phyloP scores from a whole-genome alignment of 2,113 vertebrate species.

The Lethenteron reissneri region DNA sequence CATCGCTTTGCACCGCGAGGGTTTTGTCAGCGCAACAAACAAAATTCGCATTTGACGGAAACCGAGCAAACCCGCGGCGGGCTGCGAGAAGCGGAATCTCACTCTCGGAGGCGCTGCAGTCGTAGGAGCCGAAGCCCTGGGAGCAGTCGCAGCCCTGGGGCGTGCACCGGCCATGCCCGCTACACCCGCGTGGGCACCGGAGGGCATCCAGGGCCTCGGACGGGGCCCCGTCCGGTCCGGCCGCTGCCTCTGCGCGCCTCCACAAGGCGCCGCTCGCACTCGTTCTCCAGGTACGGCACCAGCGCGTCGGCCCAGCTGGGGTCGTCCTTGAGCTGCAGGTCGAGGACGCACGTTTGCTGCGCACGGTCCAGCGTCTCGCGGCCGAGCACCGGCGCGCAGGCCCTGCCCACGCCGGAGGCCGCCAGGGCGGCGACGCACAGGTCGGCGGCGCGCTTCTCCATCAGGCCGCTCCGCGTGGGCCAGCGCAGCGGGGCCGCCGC shows the following conservation, averaged over 20 bases:
- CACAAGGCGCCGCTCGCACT: slow-evolving; percentile 30
- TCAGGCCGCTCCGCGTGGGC: slow-evolving; percentile 53
- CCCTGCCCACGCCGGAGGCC: slow-evolving; percentile 34
- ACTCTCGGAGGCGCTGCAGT: slow-evolving; percentile 33
- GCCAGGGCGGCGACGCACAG: slow-evolving; percentile 30
- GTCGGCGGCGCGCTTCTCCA: slow-evolving; percentile 14
- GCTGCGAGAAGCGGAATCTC: slow-evolving; percentile 9
- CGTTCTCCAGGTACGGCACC: slow-evolving; percentile 37
- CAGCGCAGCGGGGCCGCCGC: slow-evolving; percentile 17
- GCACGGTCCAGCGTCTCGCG: too few species aligned
- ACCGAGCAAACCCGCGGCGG: too few species aligned
- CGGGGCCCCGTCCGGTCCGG: too few species aligned
- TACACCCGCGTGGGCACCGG: slow-evolving; percentile 32
- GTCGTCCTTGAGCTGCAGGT: slow-evolving; percentile 43
- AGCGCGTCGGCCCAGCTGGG: slow-evolving; percentile 28
- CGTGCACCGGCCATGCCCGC: slow-evolving; percentile 25
- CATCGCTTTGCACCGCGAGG: too few species aligned
- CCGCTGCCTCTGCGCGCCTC: slow-evolving; percentile 9
- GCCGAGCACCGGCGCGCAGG: slow-evolving; percentile 28
- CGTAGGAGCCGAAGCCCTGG: slow-evolving; percentile 26
- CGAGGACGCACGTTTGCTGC: slow-evolving; percentile 30
- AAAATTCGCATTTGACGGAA: too few species aligned
- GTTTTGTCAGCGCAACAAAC: too few species aligned
- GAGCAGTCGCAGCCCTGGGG: slow-evolving; percentile 32
- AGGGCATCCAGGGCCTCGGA: slow-evolving; percentile 22